A percentile compares a stretch with the other conserved stretches of the same genome.
Evolutionary conservation across 2,797 vertebrate genomes (phyloP).

Genomic region (Mormyrops boulengeri): DNA sequence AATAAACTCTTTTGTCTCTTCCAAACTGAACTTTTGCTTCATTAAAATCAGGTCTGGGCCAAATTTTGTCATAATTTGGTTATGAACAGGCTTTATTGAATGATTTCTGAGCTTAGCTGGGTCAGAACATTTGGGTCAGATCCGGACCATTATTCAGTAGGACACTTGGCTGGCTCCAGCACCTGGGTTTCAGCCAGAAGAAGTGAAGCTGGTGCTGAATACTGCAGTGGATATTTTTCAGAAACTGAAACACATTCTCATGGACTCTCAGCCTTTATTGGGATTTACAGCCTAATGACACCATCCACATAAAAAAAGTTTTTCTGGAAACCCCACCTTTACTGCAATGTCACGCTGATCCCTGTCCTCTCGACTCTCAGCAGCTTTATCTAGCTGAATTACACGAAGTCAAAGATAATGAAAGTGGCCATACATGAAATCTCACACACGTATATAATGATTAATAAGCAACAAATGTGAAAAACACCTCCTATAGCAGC

Average conservation of each 20-base stretch:
- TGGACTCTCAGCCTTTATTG: slow-evolving; percentile 33
- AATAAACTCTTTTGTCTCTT: background rate
- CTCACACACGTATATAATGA: background rate
- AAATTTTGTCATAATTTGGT: background rate
- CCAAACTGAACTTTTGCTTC: background rate
- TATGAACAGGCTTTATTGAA: background rate
- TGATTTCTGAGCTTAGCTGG: background rate
- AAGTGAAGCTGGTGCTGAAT: slow-evolving; percentile 36
- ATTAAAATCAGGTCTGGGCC: background rate
- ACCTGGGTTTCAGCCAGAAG: background rate
- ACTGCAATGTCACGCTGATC: background rate
- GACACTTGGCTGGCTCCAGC: background rate
- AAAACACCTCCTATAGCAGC: background rate
- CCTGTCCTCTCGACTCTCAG: background rate
- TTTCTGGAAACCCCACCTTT: background rate
- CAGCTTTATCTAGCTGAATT: background rate
- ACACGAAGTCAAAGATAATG: background rate
- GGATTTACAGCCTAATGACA: background rate
- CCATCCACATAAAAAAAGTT: background rate
- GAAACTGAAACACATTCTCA: slow-evolving; percentile 53
- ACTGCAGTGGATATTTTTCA: slow-evolving; percentile 40
- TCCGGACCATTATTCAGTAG: background rate
- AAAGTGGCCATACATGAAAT: background rate
- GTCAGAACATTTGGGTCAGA: background rate
- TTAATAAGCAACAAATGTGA: background rate